A percentile compares a stretch with the other conserved stretches of the same genome.
Evolutionary conservation across 2,113 vertebrate genomes (phyloP).

Genomic region (Eonycteris spelaea): DNA sequence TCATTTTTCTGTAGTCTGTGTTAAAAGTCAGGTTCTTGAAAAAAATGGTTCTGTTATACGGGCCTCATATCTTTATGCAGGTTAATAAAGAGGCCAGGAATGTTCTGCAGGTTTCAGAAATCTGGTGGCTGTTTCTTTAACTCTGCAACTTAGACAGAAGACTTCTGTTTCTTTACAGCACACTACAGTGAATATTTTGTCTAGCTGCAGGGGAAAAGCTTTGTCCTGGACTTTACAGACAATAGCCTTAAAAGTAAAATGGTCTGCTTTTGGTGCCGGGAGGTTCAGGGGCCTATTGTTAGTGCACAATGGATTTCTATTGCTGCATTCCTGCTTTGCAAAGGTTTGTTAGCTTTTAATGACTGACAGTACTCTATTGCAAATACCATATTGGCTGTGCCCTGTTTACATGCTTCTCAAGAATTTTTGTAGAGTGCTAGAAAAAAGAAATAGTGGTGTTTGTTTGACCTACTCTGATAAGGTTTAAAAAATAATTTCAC

Average conservation of each 20-base stretch:
- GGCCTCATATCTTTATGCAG: conserved; percentile 27
- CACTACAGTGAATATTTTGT: conserved; percentile 81
- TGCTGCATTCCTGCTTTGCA: conserved; percentile 82
- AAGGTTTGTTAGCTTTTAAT: conserved; percentile 88
- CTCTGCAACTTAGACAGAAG: conserved; percentile 76
- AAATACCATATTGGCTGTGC: conserved; percentile 67
- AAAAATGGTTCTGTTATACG: not conserved
- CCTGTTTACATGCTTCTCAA: conserved; percentile 74
- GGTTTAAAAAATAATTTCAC: conserved; percentile 56
- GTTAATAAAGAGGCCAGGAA: conserved; percentile 60
- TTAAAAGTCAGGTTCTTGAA: conserved; percentile 23
- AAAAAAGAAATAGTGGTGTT: conserved; percentile 52
- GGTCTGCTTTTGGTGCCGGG: conserved; percentile 80
- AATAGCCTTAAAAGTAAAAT: conserved; percentile 84
- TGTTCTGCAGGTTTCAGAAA: conserved; percentile 66
- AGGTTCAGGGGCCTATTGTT: conserved; percentile 82
- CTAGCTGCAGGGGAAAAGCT: conserved; percentile 82
- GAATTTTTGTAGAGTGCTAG: conserved; percentile 60
- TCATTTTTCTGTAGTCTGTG: not conserved
- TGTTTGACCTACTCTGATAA: conserved; percentile 69
- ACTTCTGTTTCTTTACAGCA: conserved; percentile 76
- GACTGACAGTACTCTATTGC: conserved; percentile 80
- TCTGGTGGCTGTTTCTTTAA: conserved; percentile 79
- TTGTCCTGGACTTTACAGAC: conserved; percentile 82
- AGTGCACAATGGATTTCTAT: conserved; percentile 77